Evolutionary conservation across 2,888 invertebrate species (phyloP), one percentile per base, ranked within the genome.

Genomic region (Pasiphila rectangulata): DNA sequence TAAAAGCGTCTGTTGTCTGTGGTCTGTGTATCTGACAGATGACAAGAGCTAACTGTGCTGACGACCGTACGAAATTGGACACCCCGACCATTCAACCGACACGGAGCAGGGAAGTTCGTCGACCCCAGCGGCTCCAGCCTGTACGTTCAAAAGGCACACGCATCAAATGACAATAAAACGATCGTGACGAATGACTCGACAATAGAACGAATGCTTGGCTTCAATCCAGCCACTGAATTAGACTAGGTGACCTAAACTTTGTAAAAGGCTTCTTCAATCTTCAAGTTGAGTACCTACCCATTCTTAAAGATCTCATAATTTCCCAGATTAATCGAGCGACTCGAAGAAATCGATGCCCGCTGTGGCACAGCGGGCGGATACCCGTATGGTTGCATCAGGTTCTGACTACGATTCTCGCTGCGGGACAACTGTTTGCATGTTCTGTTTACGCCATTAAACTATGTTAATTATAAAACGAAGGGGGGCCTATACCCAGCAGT

Each of bases 121-220:
- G 83, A 82, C 79, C 79, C 57, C 65, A 56, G 56, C 62, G 32
- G 64, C 64, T 68, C 63, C 62, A 64, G 61, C 50, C 57, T 40
- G 64, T 62, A 62, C 59, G 57, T 44, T 59, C 57, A 52, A 59
- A 63, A 63, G 70, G 64, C 69, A 69, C 68, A 73, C 68, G 69
- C 72, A 72, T 42, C 44, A 52, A 58, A 52, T 70, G 71, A 78
- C 75, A 74, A 68, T 72, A 79, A 81, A 77, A 79, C 74, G 68
- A 76, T 69, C 68, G 73, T 65, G 69, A 69, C 71, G 64, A 63
- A 64, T 50, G 44, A 61, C 64, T 67, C 79, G 67, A 85, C 84
- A 84, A 86, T 83, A 83, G 84, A 80, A 80, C 80, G 75, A 83
- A 79, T 75, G 76, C 69, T 83, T 86, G 86, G 86, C 84, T 71